phyloP scores from a whole-genome alignment of 2,888 invertebrate species.

The Torymus tubicola region DNA sequence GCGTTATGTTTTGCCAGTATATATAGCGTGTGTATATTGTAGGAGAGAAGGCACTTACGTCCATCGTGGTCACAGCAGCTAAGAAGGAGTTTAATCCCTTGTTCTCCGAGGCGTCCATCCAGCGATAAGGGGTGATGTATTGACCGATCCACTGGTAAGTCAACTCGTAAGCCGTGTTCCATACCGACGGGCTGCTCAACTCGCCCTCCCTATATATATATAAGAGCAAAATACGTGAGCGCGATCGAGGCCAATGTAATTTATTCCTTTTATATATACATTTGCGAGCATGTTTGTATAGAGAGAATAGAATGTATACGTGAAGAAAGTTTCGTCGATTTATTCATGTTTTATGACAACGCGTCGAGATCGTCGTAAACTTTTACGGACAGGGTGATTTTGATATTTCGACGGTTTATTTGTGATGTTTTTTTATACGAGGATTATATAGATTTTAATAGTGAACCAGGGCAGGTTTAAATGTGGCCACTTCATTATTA shows the following conservation, averaged over 20 bases:
- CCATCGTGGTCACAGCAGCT: slow-evolving; percentile 84
- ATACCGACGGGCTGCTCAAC: slow-evolving; percentile 81
- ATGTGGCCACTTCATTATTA: too few relatives aligned
- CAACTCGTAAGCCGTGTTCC: slow-evolving; percentile 84
- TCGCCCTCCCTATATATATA: slow-evolving; percentile 90
- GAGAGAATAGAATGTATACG: too few relatives aligned
- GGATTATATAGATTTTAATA: too few relatives aligned
- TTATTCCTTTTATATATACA: neutral
- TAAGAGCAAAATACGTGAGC: neutral
- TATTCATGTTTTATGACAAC: slow-evolving; percentile 2
- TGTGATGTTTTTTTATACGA: too few relatives aligned
- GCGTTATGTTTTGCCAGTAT: too few relatives aligned
- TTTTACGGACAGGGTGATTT: too few relatives aligned
- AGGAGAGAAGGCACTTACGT: slow-evolving; percentile 77
- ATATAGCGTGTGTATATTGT: too few relatives aligned
- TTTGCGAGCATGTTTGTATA: neutral
- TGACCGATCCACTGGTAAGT: slow-evolving; percentile 90
- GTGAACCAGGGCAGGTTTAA: too few relatives aligned
- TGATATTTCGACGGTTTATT: too few relatives aligned
- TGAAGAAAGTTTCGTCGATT: neutral
- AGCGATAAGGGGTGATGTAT: slow-evolving; percentile 86
- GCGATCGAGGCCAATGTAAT: neutral
- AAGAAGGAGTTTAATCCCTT: slow-evolving; percentile 87
- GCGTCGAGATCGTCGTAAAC: neutral
- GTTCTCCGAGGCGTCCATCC: slow-evolving; percentile 86